Evolutionary conservation across 2,797 vertebrate species (phyloP).

Genomic region (Todus mexicanus): DNA sequence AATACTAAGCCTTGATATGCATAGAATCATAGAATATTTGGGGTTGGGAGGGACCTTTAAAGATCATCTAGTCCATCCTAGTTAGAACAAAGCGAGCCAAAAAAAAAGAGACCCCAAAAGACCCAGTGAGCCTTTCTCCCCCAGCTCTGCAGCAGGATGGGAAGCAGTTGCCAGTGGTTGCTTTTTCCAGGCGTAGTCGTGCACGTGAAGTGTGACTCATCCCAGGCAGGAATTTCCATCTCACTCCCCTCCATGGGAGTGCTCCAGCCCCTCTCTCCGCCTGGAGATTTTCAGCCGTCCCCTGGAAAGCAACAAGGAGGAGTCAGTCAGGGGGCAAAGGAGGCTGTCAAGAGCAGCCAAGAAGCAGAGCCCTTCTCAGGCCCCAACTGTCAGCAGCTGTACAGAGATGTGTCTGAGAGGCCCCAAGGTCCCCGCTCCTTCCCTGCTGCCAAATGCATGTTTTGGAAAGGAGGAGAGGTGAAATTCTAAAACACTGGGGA

Average conservation of each 20-base stretch:
- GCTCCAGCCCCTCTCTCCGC: background rate
- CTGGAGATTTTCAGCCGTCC: background rate
- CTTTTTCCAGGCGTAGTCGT: background rate
- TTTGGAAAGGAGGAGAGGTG: background rate
- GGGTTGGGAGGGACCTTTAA: background rate
- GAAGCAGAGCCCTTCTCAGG: background rate
- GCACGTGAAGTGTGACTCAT: background rate
- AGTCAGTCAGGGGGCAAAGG: background rate
- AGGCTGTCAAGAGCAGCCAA: background rate
- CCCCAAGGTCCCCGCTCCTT: background rate
- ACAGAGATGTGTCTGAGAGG: background rate
- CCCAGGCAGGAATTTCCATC: constrained; percentile 9
- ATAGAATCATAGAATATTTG: background rate
- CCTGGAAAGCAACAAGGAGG: background rate
- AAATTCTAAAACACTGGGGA: background rate
- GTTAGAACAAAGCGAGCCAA: background rate
- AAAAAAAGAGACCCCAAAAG: background rate
- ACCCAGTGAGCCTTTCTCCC: background rate
- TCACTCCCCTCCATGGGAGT: background rate
- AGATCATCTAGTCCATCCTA: background rate
- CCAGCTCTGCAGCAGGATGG: background rate
- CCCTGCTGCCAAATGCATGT: background rate
- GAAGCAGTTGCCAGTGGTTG: background rate
- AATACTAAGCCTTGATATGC: background rate
- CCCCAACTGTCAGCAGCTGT: background rate